Evolutionary conservation across 2,888 invertebrate species (phyloP), one percentile per base, ranked within the genome.

Genomic region (Diloba caeruleocephala): DNA sequence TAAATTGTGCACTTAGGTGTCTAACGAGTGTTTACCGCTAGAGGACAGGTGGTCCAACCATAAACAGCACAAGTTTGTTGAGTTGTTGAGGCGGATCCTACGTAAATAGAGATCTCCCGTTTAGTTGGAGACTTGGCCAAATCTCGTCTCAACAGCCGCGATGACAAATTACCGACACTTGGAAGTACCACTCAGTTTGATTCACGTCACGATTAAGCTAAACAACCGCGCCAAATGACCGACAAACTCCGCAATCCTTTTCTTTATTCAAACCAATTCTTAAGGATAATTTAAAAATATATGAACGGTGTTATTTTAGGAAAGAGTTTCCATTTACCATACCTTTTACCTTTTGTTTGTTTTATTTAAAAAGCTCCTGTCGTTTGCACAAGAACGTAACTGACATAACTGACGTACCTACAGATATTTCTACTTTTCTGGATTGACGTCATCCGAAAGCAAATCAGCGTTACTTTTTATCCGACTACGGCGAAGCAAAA

Each of bases 61-160:
- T 79, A 79, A 80, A 87, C 82, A 84, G 48, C 49, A 66, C 68
- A 77, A 80, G 81, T 84, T 82, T 78, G 76, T 76, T 19, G 59
- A 74, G 68, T 76, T 81, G 77, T 80, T 69, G 72, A 74, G 54
- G 64, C 55, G 51, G 72, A 67, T 74, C 85, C 87, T 84, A 74
- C 73, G 63, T 76, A 88, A 89, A 89, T 79, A 89, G 46, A 65
- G 54, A 44, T 54, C 12, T 42, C 43, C 37, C 53, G 36, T 55
- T 49, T 58, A 72, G 67, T 71, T 74, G 56, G 67, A 71, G 58
- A 37, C 62, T 66, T 69, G 64, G 70, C 68, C 71, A 64, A 73
- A 56, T 54, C 57, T 51, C 51, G 44, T 34, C 46, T 43, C 34
- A 52, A 58, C 56, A 61, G 62, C 42, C 48, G n/a, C 55, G 61